Evolutionary conservation across 2,113 vertebrate genomes (phyloP), one percentile per base, ranked within the genome.

Genomic region (Eublepharis macularius): DNA sequence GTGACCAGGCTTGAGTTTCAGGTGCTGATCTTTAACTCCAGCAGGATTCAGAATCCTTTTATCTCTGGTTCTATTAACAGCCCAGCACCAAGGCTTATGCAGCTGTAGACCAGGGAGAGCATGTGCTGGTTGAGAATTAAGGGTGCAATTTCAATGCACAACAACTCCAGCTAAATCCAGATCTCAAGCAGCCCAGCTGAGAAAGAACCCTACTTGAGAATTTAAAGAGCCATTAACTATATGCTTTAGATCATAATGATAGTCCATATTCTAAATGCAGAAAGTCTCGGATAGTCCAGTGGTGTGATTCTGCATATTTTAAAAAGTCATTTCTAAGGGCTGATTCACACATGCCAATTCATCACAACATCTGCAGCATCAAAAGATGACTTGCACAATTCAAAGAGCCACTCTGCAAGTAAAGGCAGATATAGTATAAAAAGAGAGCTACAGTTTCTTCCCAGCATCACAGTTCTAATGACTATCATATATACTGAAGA

Each of bases 21-120:
- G 47, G 29, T 68, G 79, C 51, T 10, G 82, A 19, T 19, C 80
- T 0, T 0, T 34, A 60, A 81, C 51, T 10, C 6, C 34, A 47
- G 4, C 3, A 11, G 54, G 1, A 2, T 66, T n/a, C 36, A 88
- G 83, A 16, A 8, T 19, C 16, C 51, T 49, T 19, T 26, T 74
- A 16, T 84, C 41, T 68, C 43, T 8, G 6, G 14, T 68, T 76
- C 74, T 77, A 29, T 3, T 66, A 60, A 6, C 32, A 80, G 65
- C 9, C 6, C 9, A 77, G n/a, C n/a, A 66, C 41, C 68, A 34
- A 21, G 34, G 68, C 24, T 39, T 54, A 76, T 7, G 2, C 13
- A 81, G 43, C 14, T 54, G 68, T 34, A 80, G 10, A 9, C 6
- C 79, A 88, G 12, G 43, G 1, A 88, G 14, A 86, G 21, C 32